A percentile compares a stretch with the other conserved stretches of the same genome.
Evolutionary conservation across 2,113 vertebrate species (phyloP).

Genomic region (Pterocles gutturalis): DNA sequence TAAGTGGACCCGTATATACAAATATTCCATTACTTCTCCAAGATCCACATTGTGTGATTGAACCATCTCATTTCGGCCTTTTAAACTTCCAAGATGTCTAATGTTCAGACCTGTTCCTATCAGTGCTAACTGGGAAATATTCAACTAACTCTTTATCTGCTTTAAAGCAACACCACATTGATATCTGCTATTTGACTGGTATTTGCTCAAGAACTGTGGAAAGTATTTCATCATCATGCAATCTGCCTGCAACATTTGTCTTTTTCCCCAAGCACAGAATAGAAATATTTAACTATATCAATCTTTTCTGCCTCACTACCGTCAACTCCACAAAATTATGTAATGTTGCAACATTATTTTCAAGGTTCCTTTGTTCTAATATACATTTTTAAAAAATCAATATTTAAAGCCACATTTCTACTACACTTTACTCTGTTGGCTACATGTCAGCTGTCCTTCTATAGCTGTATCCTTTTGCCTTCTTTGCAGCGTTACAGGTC

Average conservation of each 20-base stretch:
- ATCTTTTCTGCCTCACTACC: not conserved
- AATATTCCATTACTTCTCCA: not conserved
- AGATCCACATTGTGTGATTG: not conserved
- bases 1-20: not conserved
- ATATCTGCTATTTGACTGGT: not conserved
- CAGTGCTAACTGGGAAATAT: not conserved
- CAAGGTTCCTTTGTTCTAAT: not conserved
- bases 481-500: not conserved
- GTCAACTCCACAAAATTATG: not conserved
- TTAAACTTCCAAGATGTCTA: not conserved
- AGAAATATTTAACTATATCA: not conserved
- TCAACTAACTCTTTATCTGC: not conserved
- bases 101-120: not conserved
- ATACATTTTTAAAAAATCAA: not conserved
- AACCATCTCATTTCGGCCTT: not conserved
- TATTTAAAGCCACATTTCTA: not conserved
- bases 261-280: not conserved
- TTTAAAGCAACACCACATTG: not conserved
- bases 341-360: not conserved
- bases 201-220: constrained; percentile 18
- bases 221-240: not conserved
- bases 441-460: not conserved
- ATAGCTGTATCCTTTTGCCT: not conserved
- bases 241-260: not conserved
- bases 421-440: not conserved